Base-by-base conservation (phyloP, 2,113 vertebrate species). In the Ochotona curzoniae region DNA sequence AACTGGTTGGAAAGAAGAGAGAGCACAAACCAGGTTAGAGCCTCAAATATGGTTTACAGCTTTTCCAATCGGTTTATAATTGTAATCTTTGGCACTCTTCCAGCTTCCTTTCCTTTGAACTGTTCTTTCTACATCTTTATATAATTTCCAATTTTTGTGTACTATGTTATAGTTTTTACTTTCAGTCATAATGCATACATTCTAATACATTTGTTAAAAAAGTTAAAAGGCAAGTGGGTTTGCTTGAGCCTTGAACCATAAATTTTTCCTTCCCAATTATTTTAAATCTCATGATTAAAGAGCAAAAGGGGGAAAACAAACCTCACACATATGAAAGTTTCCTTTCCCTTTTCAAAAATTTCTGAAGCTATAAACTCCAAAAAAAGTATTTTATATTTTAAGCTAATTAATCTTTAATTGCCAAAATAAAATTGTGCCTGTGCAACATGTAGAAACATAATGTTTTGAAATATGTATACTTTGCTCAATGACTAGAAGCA, bases 161-260 rank as follows among this genome's bases (percentile, higher is more conserved):
- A 60, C 26, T 44, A 63, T 35, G 9, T 63, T 78, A 30, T 82
- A 21, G 74, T 82, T 84, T 71, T 54, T 30, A 76, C 21, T 91
- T 89, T 91, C 74, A 87, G n/a, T 79, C 25, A 82, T 54, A 94
- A 82, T 30, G 66, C 90, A 90, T 93, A 89, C n/a, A 73, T 95
- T 76, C n/a, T 69, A 21, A 26, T 23, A 87, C 26, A 92, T 21
- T 61, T 63, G 5, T 26, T 23, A 71, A 47, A 76, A 87, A 96
- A 95, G 57, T 44, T 17, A 66, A n/a, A 79, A 83, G 38, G 20
- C 28, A 51, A 30, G 82, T 57, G 80, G 61, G 1, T 80, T 93
- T 49, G 30, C 38, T 75, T 90, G 61, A 89, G 8, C 3, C 32
- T 93, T 86, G 71, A 87, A 35, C 25, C 20, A 69, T 44, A 11